Evolutionary conservation across 1,140 invertebrate genomes (phyloP), one percentile per base, ranked within the genome.

Genomic region (Zaprionus ghesquierei): DNA sequence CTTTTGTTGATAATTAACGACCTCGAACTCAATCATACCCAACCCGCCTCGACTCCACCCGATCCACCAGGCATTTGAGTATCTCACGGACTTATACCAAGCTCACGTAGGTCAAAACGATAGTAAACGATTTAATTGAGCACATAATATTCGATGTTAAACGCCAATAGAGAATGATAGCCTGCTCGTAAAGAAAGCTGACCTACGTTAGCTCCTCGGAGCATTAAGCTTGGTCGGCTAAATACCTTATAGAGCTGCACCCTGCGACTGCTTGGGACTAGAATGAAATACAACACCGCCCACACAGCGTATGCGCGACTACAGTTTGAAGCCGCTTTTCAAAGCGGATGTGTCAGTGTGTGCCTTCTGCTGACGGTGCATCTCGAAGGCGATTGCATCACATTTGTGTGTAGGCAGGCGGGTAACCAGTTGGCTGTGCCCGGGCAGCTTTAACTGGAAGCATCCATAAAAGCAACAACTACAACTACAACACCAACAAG

Each of bases 401-500:
- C 6, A 5, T 22, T 18, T 20, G 41, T 44, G 41, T 22, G 33
- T 35, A n/a, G 33, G 33, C 3, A 35, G 33, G 10, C 33, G 13
- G 13, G 25, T 61, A 62, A 41, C 13, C 44, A 25, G 51, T 31
- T 33, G n/a, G 63, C 29, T 35, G 33, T 60, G 31, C 56, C 27
- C 29, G 31, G 54, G 18, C 62, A 50, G 58, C 59, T 68, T 72
- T 64, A 79, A 66, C 46, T 56, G 41, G 44, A 31, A 50, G 49
- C 64, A 78, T 72, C 65, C 20, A 69, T 69, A 61, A 61, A 55
- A 46, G 22, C 53, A 65, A 35, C 54, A 68, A 68, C 56, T 54
- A 31, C 55, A 61, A 31, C 29, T 49, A 50, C 27, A 25, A 65
- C 81, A 66, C 63, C 66, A 74, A 63, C 69, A 70, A 75, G 71